Base-by-base conservation (phyloP, 2,888 invertebrate species). In the Apamea sordens region DNA sequence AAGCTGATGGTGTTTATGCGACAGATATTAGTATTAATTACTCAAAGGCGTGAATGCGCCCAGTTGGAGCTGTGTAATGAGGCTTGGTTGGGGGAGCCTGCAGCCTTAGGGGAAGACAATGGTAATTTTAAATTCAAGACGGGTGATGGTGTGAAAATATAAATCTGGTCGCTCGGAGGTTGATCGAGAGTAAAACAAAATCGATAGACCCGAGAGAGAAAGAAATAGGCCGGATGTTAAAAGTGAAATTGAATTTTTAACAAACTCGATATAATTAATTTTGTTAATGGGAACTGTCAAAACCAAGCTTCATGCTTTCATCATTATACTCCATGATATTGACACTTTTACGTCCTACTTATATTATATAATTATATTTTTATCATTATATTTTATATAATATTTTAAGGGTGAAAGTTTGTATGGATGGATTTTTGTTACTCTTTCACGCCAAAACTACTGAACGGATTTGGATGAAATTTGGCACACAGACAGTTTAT, bases 21-120 rank as follows among this genome's bases (percentile, higher is more conserved):
- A 74, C 73, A 87, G 69, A 77, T 77, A 86, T 85, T 84, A 70
- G 84, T 86, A 86, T 86, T 86, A 77, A 86, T 77, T 84, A 85
- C 81, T 82, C 80, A 84, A 84, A 83, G 83, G 82, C 84, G 82
- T 79, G 73, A 82, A 88, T 80, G 71, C 77, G 70, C 79, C 77
- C 87, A 76, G 85, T 83, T 79, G 78, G 73, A 77, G 80, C 41
- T 68, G 82, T 71, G 76, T 88, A 89, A 88, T 88, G 86, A 89
- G 78, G 84, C 84, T 81, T 78, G 32, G 67, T 72, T 79, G 65
- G 75, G 85, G 83, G 78, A 88, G 85, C 80, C 61, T 13, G 63
- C 69, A 67, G 63, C 61, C 69, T 74, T 73, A 78, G 85, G 88
- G 86, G 78, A 82, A 76, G 79, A 83, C 83, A 77, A 73, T 65